Evolutionary conservation across 2,113 vertebrate species (phyloP).

Genomic region (Chrysemys picta): DNA sequence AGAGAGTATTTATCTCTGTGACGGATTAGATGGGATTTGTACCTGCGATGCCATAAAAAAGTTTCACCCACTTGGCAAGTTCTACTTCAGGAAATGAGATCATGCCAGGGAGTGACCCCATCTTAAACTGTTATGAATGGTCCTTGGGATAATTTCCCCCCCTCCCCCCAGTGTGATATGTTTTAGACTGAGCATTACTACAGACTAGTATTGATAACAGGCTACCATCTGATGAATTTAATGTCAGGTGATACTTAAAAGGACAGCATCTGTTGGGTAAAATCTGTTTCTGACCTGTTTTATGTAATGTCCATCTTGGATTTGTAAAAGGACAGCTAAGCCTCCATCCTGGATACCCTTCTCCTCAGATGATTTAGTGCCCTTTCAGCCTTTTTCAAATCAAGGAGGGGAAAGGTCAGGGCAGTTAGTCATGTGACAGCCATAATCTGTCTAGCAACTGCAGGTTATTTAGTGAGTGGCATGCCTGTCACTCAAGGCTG

Average conservation of each 20-base stretch:
- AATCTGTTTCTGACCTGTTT: no score
- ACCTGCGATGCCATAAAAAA: not conserved
- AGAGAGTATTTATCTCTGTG: not conserved
- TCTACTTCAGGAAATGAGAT: slow-evolving; percentile 8
- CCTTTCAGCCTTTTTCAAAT: no score
- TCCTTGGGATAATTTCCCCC: not conserved
- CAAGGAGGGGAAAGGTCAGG: no score
- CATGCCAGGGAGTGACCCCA: not conserved
- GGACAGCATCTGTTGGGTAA: not conserved
- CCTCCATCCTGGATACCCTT: no score
- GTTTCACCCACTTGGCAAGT: not conserved
- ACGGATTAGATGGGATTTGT: not conserved
- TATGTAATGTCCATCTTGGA: no score
- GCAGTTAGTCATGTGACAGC: no score
- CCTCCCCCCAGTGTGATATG: not conserved
- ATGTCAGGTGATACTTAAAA: not conserved
- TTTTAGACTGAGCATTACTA: not conserved
- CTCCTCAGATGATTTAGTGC: no score
- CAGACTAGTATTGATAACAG: not conserved
- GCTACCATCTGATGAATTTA: not conserved
- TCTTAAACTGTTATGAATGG: slow-evolving; percentile 1
- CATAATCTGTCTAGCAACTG: no score
- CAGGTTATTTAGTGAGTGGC: no score
- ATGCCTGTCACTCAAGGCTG: no score
- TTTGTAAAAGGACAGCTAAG: no score